Evolutionary conservation across 2,888 invertebrate genomes (phyloP), one percentile per base, ranked within the genome.

Genomic region (Subacronicta megacephala): DNA sequence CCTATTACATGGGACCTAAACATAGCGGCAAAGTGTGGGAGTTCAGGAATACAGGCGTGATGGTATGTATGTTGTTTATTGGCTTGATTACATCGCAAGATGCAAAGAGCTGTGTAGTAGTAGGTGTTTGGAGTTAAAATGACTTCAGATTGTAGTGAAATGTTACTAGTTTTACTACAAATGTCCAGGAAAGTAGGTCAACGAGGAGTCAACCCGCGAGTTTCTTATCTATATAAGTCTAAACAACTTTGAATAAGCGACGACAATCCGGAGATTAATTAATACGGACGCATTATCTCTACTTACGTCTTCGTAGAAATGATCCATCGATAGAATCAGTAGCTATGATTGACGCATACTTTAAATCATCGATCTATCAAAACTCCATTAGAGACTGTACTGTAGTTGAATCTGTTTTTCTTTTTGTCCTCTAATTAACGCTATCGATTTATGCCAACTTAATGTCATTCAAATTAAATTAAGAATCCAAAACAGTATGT

Each of bases 201-300:
- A 44, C 67, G 57, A 72, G 77, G 78, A 80, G 77, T 78, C 81
- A 77, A 72, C 59, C 49, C 53, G 50, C 55, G 49, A 57, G 73
- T 79, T 79, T 77, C 80, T 85, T 87, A 85, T 83, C 85, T 81
- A 38, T 68, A 68, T 72, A 78, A 71, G 82, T 80, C 77, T 81
- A 81, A 82, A 81, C 80, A 81, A 81, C 66, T 77, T 57, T 23
- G 41, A 47, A 47, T 55, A 52, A 37, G 54, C 20, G 55, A 43
- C 51, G 63, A 67, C 65, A 58, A 43, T 55, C 43, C 54, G 40
- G 9, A 38, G 17, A 46, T 36, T 47, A 56, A 51, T 49, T 68
- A 47, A 50, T 49, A 26, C 43, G 42, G 33, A 31, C 26, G 49
- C 35, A 41, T 49, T 55, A 57, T 52, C 41, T 17, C 12, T 9